These are phyloP conservation scores for Phaethon lepturus DNA, from an alignment of 2,113 vertebrate species.

Conservation along the genomic window DNA sequence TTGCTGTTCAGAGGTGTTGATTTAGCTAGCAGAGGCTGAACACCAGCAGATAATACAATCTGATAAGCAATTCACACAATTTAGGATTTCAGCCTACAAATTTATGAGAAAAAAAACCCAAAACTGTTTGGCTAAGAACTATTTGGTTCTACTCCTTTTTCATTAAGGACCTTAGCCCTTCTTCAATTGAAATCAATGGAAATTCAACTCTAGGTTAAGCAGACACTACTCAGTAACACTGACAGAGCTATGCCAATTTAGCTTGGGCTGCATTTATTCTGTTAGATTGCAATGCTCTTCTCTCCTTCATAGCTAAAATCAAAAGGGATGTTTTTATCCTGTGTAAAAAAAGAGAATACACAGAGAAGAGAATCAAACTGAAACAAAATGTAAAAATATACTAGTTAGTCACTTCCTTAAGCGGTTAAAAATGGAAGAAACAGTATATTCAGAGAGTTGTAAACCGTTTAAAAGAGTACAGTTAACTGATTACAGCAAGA, in stretches of 20 bases:
- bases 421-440: background rate
- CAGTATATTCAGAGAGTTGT: background rate
- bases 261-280: conserved; percentile 6
- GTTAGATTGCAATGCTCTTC: background rate
- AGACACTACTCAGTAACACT: background rate
- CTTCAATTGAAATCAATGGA: conserved; percentile 57
- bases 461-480: background rate
- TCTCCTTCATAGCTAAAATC: background rate
- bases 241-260: conserved; percentile 8
- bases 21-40: conserved; percentile 6
- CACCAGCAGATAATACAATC: background rate
- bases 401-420: background rate
- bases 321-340: background rate
- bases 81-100: background rate
- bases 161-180: conserved; percentile 52
- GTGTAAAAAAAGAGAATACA: background rate
- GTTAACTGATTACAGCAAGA: background rate
- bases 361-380: background rate
- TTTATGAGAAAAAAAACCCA: background rate
- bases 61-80: background rate
- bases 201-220: conserved; percentile 37
- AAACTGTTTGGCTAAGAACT: background rate
- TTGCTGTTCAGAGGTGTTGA: background rate
- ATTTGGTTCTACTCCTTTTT: conserved; percentile 28
- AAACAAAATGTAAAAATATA: background rate